Evolutionary conservation across 2,888 invertebrate genomes (phyloP), one percentile per base, ranked within the genome.

Genomic region (Anthophora plumipes): DNA sequence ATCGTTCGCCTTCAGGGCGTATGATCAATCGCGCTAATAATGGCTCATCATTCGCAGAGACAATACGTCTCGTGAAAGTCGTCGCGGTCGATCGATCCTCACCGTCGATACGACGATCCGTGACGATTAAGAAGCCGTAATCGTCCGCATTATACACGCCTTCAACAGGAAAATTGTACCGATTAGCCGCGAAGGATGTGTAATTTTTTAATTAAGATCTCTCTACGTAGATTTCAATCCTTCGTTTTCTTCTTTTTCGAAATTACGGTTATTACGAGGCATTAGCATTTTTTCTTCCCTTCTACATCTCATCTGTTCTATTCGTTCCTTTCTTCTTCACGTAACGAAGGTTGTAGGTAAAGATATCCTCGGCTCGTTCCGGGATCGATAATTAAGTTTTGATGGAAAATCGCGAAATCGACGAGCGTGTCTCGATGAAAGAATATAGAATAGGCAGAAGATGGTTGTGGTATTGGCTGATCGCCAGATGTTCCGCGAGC

Each of bases 161-260:
- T 50, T 63, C 59, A 59, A 72, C 50, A 71, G 61, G 87, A 85
- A 87, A 87, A 87, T 87, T 80, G 81, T 86, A 80, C 70, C 85
- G 85, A 86, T 86, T 86, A 86, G 55, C 78, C 67, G 41, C 85
- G 81, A 81, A 80, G 85, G 79, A 87, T 82, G 71, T 86, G 46
- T 73, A 80, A 82, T 87, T 87, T 85, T 87, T 87, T 82, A 80
- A 87, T 87, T 85, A 76, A 85, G 70, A 76, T 41, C 67, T 76
- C 60, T 52, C 50, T 31, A 20, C 64, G 59, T 61, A 41, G 61
- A 54, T 69, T 66, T 55, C 14, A 48, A 48, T 46, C 39, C 46
- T 14, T 17, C 20, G 48, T 7, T 14, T 25, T n/a, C 43, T 14
- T 71, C 55, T 43, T 72, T 59, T 52, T 67, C 70, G 60, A 67